These are phyloP conservation scores for Ceryle rudis DNA, from an alignment of 2,797 vertebrate genomes.

Conservation along the genomic window DNA sequence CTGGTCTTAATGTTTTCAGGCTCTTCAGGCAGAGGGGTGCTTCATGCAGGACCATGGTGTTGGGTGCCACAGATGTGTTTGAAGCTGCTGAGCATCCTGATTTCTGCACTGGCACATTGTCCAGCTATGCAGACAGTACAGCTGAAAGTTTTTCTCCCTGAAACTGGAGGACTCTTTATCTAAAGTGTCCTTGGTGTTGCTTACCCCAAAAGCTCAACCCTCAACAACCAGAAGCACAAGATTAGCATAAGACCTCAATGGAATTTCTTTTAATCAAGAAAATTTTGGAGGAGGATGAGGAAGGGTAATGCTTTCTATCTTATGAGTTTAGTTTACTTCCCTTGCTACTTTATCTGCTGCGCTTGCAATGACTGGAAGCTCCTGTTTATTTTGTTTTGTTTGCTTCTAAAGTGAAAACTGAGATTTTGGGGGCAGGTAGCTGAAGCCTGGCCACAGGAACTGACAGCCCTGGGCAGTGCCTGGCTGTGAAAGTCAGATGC, in stretches of 20 bases:
- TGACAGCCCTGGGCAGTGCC: not conserved
- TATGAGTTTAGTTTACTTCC: not conserved
- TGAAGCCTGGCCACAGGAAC: not conserved
- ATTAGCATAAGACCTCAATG: not conserved
- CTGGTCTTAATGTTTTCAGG: not conserved
- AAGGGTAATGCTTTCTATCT: not conserved
- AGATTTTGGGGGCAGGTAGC: not conserved
- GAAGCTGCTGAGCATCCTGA: not conserved
- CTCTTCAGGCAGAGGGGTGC: not conserved
- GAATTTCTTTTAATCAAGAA: not conserved
- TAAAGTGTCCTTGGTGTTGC: not conserved
- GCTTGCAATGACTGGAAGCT: not conserved
- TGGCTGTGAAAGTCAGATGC: not conserved
- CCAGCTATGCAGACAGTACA: not conserved
- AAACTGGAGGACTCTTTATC: not conserved
- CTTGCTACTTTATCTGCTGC: not conserved
- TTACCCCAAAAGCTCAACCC: not conserved
- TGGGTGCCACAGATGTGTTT: not conserved
- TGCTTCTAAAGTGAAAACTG: not conserved
- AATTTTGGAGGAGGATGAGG: not conserved
- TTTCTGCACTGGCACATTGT: not conserved
- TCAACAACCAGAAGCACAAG: not conserved
- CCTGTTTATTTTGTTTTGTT: not conserved
- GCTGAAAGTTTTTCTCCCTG: not conserved
- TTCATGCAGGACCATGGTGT: not conserved